These are phyloP conservation scores for Gouania willdenowi DNA, from an alignment of 2,797 vertebrate genomes.

Conservation along the genomic window DNA sequence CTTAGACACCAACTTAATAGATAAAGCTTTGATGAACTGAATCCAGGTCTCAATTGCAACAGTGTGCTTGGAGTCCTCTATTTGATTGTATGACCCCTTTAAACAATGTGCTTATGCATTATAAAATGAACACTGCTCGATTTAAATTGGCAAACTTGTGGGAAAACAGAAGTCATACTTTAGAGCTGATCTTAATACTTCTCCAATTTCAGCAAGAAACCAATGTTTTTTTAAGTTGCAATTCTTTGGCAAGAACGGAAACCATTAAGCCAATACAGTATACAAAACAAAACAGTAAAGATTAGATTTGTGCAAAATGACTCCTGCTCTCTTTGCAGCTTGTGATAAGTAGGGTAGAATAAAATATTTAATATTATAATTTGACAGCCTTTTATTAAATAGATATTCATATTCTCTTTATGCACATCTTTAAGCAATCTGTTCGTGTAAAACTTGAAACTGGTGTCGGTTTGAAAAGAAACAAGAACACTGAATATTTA, in stretches of 20 bases:
- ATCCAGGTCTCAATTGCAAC: slow-evolving; percentile 19
- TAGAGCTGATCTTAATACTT: neutral
- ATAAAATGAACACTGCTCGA: slow-evolving; percentile 20
- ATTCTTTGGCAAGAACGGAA: too few species aligned
- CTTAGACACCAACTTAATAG: slow-evolving; percentile 14
- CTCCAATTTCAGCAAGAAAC: too few species aligned
- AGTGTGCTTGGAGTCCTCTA: slow-evolving; percentile 34
- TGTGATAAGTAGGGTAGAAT: slow-evolving; percentile 20
- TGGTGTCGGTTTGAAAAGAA: slow-evolving; percentile 15
- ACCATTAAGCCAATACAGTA: too few species aligned
- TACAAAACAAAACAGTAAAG: slow-evolving; percentile 18
- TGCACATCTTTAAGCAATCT: slow-evolving; percentile 22
- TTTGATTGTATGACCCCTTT: slow-evolving; percentile 26
- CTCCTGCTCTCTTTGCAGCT: slow-evolving; percentile 1
- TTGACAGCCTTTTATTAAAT: slow-evolving; percentile 14
- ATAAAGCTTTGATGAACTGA: slow-evolving; percentile 12
- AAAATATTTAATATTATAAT: slow-evolving; percentile 18
- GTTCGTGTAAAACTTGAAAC: slow-evolving; percentile 26
- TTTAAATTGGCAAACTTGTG: slow-evolving; percentile 9
- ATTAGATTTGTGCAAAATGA: slow-evolving; percentile 17
- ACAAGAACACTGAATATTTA: slow-evolving; percentile 51
- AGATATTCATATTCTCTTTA: slow-evolving; percentile 8
- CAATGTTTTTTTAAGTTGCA: too few species aligned
- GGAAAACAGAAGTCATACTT: neutral
- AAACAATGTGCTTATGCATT: slow-evolving; percentile 32